phyloP scores from a whole-genome alignment of 2,113 vertebrate genomes.

The Phalacrocorax carbo region DNA sequence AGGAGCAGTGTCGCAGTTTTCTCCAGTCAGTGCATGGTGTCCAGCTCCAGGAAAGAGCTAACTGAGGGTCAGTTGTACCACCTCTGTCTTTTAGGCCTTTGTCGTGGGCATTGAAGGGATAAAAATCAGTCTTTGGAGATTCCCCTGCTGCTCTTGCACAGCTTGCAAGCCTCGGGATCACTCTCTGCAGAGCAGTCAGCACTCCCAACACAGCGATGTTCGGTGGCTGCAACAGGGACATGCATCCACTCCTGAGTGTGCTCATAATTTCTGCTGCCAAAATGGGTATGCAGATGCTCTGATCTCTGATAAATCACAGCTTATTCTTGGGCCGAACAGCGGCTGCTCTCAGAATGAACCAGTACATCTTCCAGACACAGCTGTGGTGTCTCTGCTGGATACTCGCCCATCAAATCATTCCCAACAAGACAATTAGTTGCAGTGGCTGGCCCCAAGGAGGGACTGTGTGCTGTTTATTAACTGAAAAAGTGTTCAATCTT shows the following conservation, averaged over 20 bases:
- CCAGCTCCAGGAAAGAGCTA: neutral
- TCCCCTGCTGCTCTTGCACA: fast-evolving
- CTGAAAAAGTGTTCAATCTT: neutral
- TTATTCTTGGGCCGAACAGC: neutral
- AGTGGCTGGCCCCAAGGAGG: neutral
- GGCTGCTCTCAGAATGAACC: neutral
- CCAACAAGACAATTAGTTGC: neutral
- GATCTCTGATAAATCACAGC: neutral
- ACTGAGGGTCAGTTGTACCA: neutral
- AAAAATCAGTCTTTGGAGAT: neutral
- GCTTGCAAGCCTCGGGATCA: fast-evolving
- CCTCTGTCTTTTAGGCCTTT: neutral
- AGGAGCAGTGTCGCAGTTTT: no score
- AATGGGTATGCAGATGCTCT: fast-evolving
- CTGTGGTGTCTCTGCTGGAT: neutral
- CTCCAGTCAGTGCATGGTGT: neutral
- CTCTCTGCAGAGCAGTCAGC: neutral
- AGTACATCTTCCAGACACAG: neutral
- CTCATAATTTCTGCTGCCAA: neutral
- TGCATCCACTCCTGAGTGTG: fast-evolving
- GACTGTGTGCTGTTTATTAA: neutral
- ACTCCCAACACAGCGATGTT: neutral
- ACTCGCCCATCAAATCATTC: neutral
- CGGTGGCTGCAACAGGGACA: neutral
- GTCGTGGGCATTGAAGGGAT: neutral